Conservation (phyloP, 2,888 invertebrate genomes). For the Leptura quadrifasciata region DNA sequence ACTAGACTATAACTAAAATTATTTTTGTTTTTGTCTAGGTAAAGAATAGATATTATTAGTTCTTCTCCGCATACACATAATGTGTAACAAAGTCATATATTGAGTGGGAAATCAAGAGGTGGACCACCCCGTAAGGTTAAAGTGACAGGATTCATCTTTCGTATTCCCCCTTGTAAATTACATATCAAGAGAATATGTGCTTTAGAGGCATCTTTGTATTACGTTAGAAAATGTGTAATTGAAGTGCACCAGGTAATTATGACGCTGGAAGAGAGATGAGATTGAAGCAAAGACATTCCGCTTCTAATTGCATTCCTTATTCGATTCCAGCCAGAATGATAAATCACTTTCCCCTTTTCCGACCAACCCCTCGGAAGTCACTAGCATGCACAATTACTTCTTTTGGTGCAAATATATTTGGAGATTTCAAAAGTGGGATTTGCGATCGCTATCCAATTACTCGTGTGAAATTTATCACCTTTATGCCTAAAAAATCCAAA, state of each 20-base stretch:
- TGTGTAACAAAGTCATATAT: too few relatives aligned
- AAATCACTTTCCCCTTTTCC: slow-evolving; percentile 65
- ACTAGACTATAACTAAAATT: too few relatives aligned
- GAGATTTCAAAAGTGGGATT: slow-evolving; percentile 57
- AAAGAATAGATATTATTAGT: too few relatives aligned
- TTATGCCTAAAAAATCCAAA: slow-evolving; percentile 28
- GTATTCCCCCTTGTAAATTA: slow-evolving; percentile 14
- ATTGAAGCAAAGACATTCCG: slow-evolving; percentile 70
- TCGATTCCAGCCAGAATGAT: slow-evolving; percentile 67
- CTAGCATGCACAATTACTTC: slow-evolving; percentile 65
- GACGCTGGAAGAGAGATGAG: slow-evolving; percentile 60
- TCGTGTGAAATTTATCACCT: slow-evolving; percentile 56
- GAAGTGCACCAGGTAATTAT: slow-evolving; percentile 62
- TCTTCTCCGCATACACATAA: too few relatives aligned
- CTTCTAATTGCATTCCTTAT: slow-evolving; percentile 70
- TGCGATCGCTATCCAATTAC: slow-evolving; percentile 61
- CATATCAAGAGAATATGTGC: slow-evolving; percentile 22
- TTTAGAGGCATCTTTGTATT: slow-evolving; percentile 26
- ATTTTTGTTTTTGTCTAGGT: too few relatives aligned
- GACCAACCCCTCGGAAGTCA: slow-evolving; percentile 61
- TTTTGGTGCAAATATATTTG: slow-evolving; percentile 60
- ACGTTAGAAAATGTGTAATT: slow-evolving; percentile 48
- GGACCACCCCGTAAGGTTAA: not conserved
- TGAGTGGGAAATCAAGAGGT: too few relatives aligned
- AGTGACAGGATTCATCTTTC: not conserved